Base-by-base conservation (phyloP, 2,113 vertebrate genomes). In the Collichthys lucidus region DNA sequence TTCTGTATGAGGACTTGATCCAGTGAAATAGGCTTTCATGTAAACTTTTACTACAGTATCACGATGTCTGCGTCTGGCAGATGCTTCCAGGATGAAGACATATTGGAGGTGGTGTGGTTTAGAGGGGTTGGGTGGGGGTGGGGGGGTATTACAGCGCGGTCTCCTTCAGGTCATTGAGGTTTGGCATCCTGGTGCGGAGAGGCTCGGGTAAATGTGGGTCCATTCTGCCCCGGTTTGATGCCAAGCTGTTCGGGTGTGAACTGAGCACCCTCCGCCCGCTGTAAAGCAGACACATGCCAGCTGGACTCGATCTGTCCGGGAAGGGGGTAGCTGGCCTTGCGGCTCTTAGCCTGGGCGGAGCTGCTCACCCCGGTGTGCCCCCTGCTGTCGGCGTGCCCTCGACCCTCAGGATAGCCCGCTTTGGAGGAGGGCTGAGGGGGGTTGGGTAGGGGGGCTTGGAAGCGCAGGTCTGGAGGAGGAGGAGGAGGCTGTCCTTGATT, bases 151-250 rank as follows among this genome's bases (percentile, higher is more conserved):
- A 99, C 96, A 99, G 96, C 88, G 98, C 98, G 0, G 98, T 99
- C 94, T 99, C 98, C 93, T 99, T 99, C 84, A 99, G 94, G 95
- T 99, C 97, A 17, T 99, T 99, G 92, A 99, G 96, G 82, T 99
- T 99, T 73, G 98, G 98, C 96, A 99, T 98, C 68, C 98, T 96
- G 20, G 95, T 65, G 31, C 98, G 96, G 86, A n/a, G 97, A 96
- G 31, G 98, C 95, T 86, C 98, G 95, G 92, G 95, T 95, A 68
- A 98, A 99, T 7, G 96, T 95, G 92, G 96, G 97, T 93, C 98
- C 98, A 2, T 99, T 99, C 94, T 98, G 97, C 73, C 97, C 97
- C 40, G 96, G 96, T 94, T 99, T 99, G 91, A 97, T 94, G 83
- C 96, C 95, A 93, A 98, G 95, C 89, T 98, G 98, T 17, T 99